phyloP scores from a whole-genome alignment of 1,140 invertebrate species.

The Aphaenogaster floridana region DNA sequence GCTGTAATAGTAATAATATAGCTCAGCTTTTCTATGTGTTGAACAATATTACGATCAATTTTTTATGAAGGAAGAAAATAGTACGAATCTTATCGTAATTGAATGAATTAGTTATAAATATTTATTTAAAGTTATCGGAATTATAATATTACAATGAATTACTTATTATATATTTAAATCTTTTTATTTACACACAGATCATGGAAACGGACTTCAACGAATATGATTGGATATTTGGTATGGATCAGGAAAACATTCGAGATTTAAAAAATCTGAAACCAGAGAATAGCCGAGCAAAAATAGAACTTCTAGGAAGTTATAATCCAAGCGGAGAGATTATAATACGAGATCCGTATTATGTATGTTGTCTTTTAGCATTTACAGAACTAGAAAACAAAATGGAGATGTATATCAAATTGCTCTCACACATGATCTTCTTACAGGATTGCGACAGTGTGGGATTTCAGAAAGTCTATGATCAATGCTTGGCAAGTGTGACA shows the following conservation, averaged over 20 bases:
- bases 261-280: constrained; percentile 90
- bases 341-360: constrained; percentile 96
- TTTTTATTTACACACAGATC: constrained; percentile 87
- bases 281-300: constrained; percentile 89
- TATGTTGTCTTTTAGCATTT: constrained; percentile 81
- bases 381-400: neutral
- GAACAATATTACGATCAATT: neutral
- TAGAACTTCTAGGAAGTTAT: constrained; percentile 93
- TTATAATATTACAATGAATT: neutral
- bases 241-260: constrained; percentile 95
- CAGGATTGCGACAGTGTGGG: constrained; percentile 89
- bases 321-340: constrained; percentile 92
- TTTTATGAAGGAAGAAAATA: neutral
- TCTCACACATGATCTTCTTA: constrained; percentile 36
- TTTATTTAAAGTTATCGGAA: neutral
- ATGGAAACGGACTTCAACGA: constrained; percentile 90
- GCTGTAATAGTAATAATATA: neutral
- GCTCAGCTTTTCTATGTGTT: neutral
- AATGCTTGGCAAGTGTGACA: constrained; percentile 89
- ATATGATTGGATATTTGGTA: constrained; percentile 97
- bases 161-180: neutral
- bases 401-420: constrained; percentile 28
- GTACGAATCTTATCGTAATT: neutral
- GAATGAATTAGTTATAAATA: neutral
- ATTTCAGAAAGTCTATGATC: constrained; percentile 91